Percentiles rank a stretch among this genome's conserved stretches.
phyloP scores from a whole-genome alignment of 2,888 invertebrate genomes.

The Himalopsyche kuldschensis region DNA sequence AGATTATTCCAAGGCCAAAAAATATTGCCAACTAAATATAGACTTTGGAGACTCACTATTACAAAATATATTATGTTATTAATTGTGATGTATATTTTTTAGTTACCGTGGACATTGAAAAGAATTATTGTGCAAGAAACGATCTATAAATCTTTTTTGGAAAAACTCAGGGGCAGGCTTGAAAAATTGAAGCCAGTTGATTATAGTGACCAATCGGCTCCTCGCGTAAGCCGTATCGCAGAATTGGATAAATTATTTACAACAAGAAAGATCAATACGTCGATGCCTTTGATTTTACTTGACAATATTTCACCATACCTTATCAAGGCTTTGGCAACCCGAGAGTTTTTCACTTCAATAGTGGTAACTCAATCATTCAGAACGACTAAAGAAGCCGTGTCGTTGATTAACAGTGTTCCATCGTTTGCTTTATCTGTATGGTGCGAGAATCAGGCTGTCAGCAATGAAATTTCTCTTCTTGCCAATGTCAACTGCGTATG shows the following conservation, averaged over 20 bases:
- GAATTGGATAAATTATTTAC: neutral
- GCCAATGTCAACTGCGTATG: constrained; percentile 21
- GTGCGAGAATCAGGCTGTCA: constrained; percentile 58
- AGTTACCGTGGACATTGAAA: constrained; percentile 57
- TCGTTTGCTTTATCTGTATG: constrained; percentile 59
- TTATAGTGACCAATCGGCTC: too few species aligned
- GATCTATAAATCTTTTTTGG: constrained; percentile 50
- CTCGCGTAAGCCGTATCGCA: neutral
- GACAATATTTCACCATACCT: constrained; percentile 17
- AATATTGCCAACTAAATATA: too few species aligned
- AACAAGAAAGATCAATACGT: neutral
- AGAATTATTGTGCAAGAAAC: constrained; percentile 59
- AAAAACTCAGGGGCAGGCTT: constrained; percentile 45
- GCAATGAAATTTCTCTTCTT: constrained; percentile 53
- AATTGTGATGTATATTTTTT: constrained; percentile 37
- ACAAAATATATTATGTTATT: neutral
- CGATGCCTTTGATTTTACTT: constrained; percentile 26
- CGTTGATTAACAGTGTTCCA: constrained; percentile 57
- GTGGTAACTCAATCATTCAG: constrained; percentile 46
- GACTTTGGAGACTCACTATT: too few species aligned
- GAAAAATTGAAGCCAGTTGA: neutral
- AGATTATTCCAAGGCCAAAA: too few species aligned
- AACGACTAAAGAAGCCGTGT: constrained; percentile 43
- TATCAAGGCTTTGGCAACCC: neutral
- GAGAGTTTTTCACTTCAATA: constrained; percentile 50